phyloP scores from a whole-genome alignment of 1,140 invertebrate genomes.

The Rhyzopertha dominica region DNA sequence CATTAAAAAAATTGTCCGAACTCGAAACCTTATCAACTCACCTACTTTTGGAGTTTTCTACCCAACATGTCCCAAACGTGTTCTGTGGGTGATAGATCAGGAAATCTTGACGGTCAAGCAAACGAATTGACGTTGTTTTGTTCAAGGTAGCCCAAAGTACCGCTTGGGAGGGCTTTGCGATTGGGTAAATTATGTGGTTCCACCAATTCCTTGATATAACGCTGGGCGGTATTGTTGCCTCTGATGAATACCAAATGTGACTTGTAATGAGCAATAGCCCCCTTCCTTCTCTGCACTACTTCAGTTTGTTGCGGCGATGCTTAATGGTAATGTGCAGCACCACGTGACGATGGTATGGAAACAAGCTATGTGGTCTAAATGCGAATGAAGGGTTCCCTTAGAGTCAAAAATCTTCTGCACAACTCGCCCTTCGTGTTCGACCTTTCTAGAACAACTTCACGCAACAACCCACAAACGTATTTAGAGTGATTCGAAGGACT shows the following conservation, averaged over 20 bases:
- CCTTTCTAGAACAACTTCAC: no score
- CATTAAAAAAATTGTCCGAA: no score
- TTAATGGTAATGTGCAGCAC: slow-evolving; percentile 14
- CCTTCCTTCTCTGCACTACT: slow-evolving; percentile 11
- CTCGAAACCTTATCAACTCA: no score
- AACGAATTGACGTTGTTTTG: slow-evolving; percentile 18
- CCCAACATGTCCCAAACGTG: slow-evolving; percentile 17
- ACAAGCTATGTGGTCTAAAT: no score
- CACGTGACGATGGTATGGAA: slow-evolving; percentile 11
- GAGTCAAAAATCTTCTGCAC: no score
- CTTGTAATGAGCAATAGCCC: background rate
- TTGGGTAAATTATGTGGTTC: slow-evolving; percentile 16
- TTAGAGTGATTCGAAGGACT: no score
- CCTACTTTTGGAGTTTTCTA: no score
- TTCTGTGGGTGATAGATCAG: slow-evolving; percentile 17
- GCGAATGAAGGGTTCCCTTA: no score
- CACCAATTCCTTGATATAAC: slow-evolving; percentile 15
- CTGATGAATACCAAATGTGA: slow-evolving; percentile 16
- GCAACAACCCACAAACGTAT: no score
- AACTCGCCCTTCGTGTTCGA: no score
- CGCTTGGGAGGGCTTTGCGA: slow-evolving; percentile 7
- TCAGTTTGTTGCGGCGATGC: slow-evolving; percentile 11
- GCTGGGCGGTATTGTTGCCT: slow-evolving; percentile 12
- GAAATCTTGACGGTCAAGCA: slow-evolving; percentile 15
- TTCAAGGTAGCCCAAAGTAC: slow-evolving; percentile 13